phyloP scores from a whole-genome alignment of 2,797 vertebrate species.

The Sphenopsis melanotis region DNA sequence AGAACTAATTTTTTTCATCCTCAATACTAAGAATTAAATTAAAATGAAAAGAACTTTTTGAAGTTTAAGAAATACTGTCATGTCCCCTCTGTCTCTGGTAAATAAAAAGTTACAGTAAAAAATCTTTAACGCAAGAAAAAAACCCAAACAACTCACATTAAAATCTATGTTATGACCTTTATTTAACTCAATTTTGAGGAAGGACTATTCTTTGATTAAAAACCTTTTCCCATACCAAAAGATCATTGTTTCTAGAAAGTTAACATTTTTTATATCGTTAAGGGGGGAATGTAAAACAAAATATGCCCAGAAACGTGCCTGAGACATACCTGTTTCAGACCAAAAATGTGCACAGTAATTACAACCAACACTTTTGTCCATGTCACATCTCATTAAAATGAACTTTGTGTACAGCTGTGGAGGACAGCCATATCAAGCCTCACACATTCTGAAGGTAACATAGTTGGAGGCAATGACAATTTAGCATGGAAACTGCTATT shows the following conservation, averaged over 20 bases:
- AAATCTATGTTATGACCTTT: not conserved
- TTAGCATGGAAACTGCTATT: not conserved
- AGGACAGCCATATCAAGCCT: not conserved
- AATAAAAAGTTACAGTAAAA: not conserved
- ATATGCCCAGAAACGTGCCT: not conserved
- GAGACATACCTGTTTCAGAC: not conserved
- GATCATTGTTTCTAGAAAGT: not conserved
- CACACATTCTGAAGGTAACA: not conserved
- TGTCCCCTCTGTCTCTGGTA: not conserved
- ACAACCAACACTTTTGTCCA: not conserved
- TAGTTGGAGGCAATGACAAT: not conserved
- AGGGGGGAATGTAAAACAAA: not conserved
- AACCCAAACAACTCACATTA: accelerated
- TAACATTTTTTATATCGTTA: not conserved
- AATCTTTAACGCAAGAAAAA: not conserved
- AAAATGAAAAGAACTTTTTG: not conserved
- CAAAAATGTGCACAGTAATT: not conserved
- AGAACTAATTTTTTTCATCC: not conserved
- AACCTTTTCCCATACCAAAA: not conserved
- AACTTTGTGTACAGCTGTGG: not conserved
- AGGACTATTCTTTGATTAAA: not conserved
- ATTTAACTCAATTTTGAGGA: not conserved
- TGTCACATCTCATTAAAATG: not conserved
- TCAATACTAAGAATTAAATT: not conserved
- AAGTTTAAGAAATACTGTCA: not conserved